Conservation (phyloP, 2,113 vertebrate species). For the Kobus ellipsiprymnus region DNA sequence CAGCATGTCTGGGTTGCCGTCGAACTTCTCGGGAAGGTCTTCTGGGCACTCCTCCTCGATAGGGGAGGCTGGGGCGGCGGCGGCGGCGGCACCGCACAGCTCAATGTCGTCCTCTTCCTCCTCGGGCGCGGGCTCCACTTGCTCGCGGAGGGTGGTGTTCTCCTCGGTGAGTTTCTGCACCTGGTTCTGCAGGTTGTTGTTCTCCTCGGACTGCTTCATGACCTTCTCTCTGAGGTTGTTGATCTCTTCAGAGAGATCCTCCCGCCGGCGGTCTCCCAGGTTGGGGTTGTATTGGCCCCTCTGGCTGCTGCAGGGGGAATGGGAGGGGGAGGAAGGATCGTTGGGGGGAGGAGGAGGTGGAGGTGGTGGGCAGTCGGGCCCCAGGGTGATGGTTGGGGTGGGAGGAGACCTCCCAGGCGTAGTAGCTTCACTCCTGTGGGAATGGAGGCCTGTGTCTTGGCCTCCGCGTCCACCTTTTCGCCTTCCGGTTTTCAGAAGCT, state of each 20-base stretch:
- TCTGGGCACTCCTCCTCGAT: conserved; percentile 23
- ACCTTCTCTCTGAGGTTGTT: conserved; percentile 57
- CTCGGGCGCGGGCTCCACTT: neutral
- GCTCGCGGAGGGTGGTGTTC: conserved; percentile 45
- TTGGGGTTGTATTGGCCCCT: conserved; percentile 7
- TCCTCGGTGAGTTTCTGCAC: conserved; percentile 49
- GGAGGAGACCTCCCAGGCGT: conserved; percentile 55
- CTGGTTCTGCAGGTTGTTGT: conserved; percentile 59
- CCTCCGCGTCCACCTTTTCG: conserved; percentile 45
- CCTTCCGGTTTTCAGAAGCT: conserved; percentile 48
- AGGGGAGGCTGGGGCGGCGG: neutral
- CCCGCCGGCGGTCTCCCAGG: neutral
- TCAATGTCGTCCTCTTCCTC: conserved; percentile 26
- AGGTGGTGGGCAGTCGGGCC: conserved; percentile 66
- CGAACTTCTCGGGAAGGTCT: conserved; percentile 65
- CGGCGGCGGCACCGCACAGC: conserved; percentile 30
- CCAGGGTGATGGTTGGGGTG: conserved; percentile 1
- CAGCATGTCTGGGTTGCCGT: conserved; percentile 69
- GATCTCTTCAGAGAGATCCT: conserved; percentile 55
- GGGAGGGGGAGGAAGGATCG: conserved; percentile 3
- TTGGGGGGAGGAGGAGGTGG: conserved; percentile 68
- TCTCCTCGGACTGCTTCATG: conserved; percentile 58
- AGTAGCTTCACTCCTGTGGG: conserved; percentile 17
- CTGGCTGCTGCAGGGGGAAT: conserved; percentile 26
- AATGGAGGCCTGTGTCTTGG: conserved; percentile 48